A percentile compares a stretch with the other conserved stretches of the same genome.
phyloP scores from a whole-genome alignment of 64 coral and sea anemone genomes.

The Montipora cactus region DNA sequence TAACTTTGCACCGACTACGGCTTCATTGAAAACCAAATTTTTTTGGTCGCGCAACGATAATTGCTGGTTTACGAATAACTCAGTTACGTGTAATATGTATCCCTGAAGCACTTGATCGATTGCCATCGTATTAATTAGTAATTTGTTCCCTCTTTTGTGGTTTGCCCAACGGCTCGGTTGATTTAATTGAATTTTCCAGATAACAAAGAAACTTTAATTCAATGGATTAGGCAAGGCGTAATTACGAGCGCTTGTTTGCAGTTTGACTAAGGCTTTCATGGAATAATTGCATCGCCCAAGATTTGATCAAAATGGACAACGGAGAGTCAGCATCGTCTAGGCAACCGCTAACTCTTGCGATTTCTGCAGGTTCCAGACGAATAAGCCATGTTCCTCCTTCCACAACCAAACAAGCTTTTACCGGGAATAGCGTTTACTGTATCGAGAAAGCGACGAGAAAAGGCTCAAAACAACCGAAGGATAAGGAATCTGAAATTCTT shows the following conservation, averaged over 20 bases:
- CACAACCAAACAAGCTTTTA: not conserved
- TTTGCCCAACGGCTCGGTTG: not conserved
- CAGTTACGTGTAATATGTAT: too few relatives aligned
- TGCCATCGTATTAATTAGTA: not conserved
- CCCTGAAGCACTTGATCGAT: too few relatives aligned
- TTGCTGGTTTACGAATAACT: not conserved
- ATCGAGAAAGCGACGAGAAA: constrained; percentile 21
- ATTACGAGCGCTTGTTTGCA: constrained; percentile 15
- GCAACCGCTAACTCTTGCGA: not conserved
- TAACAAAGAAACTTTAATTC: constrained; percentile 22
- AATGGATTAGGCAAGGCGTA: not conserved
- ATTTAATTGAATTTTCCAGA: not conserved
- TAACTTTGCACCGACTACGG: not conserved
- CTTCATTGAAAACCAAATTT: too few relatives aligned
- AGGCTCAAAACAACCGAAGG: constrained; percentile 24
- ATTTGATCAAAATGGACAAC: constrained; percentile 9
- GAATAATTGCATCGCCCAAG: too few relatives aligned
- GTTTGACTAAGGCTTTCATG: not conserved
- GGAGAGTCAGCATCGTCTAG: not conserved
- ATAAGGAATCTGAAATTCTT: constrained; percentile 36
- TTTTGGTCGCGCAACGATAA: not conserved
- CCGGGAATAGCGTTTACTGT: constrained; percentile 16
- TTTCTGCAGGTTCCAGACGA: not conserved
- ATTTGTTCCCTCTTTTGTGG: not conserved
- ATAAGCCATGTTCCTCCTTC: not conserved